phyloP scores from a whole-genome alignment of 2,113 vertebrate genomes.

The Anser brachyrhynchus region DNA sequence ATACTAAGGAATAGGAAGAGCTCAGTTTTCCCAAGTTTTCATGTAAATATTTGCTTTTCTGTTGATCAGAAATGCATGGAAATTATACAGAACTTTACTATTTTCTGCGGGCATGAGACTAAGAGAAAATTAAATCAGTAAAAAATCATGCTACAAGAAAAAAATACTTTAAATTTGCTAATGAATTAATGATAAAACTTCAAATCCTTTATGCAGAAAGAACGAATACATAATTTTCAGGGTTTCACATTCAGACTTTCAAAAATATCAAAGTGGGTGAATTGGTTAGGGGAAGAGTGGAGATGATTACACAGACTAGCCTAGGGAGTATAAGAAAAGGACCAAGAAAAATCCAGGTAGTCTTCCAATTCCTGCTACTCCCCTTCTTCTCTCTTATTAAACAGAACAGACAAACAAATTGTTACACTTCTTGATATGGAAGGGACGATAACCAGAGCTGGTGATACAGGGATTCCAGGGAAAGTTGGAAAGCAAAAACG shows the following conservation, averaged over 20 bases:
- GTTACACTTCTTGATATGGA: background rate
- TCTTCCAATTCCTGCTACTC: background rate
- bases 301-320: background rate
- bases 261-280: background rate
- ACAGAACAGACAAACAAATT: background rate
- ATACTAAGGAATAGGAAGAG: background rate
- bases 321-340: background rate
- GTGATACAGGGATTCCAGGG: background rate
- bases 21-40: background rate
- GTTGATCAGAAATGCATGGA: background rate
- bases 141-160: background rate
- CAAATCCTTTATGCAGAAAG: background rate
- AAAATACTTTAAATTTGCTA: background rate
- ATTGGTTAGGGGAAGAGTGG: background rate
- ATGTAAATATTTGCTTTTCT: background rate
- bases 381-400: background rate
- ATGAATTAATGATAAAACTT: background rate
- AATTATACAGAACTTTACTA: background rate
- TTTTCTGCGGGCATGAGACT: background rate
- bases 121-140: background rate
- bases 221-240: background rate
- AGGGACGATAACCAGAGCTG: background rate
- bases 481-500: background rate
- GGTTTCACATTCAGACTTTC: background rate
- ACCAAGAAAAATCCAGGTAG: background rate